These are phyloP conservation scores for Oncorhynchus kisutch DNA, from an alignment of 2,113 vertebrate species.

Conservation along the genomic window DNA sequence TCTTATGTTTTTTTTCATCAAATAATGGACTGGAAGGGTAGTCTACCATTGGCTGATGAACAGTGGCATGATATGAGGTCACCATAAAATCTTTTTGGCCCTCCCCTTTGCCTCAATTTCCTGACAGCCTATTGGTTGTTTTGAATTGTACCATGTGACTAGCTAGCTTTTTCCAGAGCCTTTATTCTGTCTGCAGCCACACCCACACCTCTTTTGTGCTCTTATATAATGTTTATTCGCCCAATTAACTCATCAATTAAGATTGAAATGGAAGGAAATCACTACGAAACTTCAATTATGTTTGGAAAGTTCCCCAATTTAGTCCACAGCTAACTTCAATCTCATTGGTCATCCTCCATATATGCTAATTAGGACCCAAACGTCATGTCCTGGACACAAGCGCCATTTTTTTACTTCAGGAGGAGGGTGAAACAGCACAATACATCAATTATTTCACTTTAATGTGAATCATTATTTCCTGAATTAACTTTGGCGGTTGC, in stretches of 20 bases:
- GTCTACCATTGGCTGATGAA: neutral
- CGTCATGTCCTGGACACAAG: constrained; percentile 77
- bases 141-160: constrained; percentile 53
- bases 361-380: constrained; percentile 66
- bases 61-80: constrained; percentile 73
- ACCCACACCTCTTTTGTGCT: constrained; percentile 56
- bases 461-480: constrained; percentile 1
- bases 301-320: constrained; percentile 22
- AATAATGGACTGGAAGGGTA: neutral
- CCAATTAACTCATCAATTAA: constrained; percentile 10
- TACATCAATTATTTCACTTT: constrained; percentile 53
- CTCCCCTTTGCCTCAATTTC: constrained; percentile 75
- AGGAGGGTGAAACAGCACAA: constrained; percentile 61
- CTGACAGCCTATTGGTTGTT: constrained; percentile 56
- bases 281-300: neutral
- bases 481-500: too few relatives aligned
- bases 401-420: constrained; percentile 71
- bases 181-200: constrained; percentile 37
- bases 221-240: neutral
- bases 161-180: neutral
- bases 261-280: neutral
- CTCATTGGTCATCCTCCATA: constrained; percentile 65
- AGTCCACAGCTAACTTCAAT: constrained; percentile 26
- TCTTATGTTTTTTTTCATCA: neutral
- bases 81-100: neutral